A percentile compares a stretch with the other conserved stretches of the same genome.
Evolutionary conservation across 2,888 invertebrate species (phyloP).

Genomic region (Argyresthia goedartella): DNA sequence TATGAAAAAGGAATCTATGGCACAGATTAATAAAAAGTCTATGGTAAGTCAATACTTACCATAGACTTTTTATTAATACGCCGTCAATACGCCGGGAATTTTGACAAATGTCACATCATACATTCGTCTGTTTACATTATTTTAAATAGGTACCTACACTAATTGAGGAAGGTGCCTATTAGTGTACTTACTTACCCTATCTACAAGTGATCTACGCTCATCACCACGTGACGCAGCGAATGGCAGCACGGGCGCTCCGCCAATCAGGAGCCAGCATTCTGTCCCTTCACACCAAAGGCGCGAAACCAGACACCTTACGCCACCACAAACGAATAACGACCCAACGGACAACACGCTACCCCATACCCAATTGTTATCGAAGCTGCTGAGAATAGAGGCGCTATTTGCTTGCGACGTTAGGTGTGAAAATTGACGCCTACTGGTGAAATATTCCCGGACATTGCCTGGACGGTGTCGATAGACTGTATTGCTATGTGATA

Average conservation of each 20-base stretch:
- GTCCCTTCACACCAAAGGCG: constrained; percentile 67
- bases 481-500: background rate
- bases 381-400: constrained; percentile 15
- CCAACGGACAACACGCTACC: constrained; percentile 2
- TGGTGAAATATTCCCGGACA: constrained; percentile 18
- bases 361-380: constrained; percentile 4
- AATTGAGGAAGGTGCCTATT: too few species aligned
- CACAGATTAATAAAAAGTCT: too few species aligned
- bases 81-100: too few species aligned
- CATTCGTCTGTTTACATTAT: too few species aligned
- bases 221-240: constrained; percentile 29
- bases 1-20: too few species aligned
- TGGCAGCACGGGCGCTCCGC: constrained; percentile 20
- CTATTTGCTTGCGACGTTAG: constrained; percentile 22
- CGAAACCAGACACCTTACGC: constrained; percentile 58
- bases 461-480: background rate
- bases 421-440: constrained; percentile 69
- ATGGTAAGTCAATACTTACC: too few species aligned
- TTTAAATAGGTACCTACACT: too few species aligned
- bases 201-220: constrained; percentile 17
- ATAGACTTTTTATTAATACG: too few species aligned
- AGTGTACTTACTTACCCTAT: background rate
- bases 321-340: constrained; percentile 25
- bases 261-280: constrained; percentile 39
- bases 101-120: too few species aligned